Percentiles rank a stretch among this genome's conserved stretches.
phyloP scores from a whole-genome alignment of 2,113 vertebrate species.

The Furnarius figulus region DNA sequence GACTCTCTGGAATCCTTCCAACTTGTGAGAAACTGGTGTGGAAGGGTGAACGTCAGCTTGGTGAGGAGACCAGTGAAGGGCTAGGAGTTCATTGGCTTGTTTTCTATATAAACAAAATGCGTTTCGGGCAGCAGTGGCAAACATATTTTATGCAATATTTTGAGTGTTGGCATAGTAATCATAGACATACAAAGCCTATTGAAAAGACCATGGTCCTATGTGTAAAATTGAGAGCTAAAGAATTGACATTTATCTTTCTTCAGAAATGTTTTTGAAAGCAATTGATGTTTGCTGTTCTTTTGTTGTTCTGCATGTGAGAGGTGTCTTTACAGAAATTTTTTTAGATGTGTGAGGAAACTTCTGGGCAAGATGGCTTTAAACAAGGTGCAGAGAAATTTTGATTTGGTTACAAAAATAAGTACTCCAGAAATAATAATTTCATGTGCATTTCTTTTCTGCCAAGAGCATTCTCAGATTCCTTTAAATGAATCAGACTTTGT shows the following conservation, averaged over 20 bases:
- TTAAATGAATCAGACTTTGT: not conserved
- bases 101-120: not conserved
- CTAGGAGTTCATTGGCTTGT: not conserved
- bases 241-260: not conserved
- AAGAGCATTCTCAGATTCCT: not conserved
- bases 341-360: not conserved
- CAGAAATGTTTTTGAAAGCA: not conserved
- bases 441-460: not conserved
- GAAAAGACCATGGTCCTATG: not conserved
- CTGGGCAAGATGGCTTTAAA: not conserved
- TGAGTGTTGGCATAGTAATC: not conserved
- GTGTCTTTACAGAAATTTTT: not conserved
- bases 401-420: not conserved
- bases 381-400: not conserved
- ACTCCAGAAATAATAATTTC: not conserved
- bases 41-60: not conserved
- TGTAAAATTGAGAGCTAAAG: not conserved
- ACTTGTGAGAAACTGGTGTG: not conserved
- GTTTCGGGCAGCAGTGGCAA: not conserved
- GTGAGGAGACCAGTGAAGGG: not conserved
- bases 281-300: not conserved
- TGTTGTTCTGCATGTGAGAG: rapidly evolving
- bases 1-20: not conserved
- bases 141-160: not conserved
- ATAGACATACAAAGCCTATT: not conserved